A percentile compares a stretch with the other conserved stretches of the same genome.
Conservation (phyloP, 2,888 invertebrate species). For the Sarcophaga subvicina region DNA sequence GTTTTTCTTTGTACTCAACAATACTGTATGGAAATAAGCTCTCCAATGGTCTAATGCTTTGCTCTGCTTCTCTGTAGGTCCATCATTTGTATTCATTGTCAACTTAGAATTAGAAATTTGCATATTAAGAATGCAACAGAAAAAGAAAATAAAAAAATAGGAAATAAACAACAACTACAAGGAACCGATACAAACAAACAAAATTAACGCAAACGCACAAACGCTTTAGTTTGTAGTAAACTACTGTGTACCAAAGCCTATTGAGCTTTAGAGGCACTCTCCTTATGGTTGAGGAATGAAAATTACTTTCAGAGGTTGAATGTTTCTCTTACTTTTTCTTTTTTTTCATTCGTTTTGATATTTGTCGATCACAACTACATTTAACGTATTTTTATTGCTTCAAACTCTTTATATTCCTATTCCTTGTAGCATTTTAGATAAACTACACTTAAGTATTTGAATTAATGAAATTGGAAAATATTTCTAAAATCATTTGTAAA, state of each 20-base stretch:
- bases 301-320: too few species aligned
- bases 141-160: neutral
- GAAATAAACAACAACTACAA: constrained; percentile 1
- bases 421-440: too few species aligned
- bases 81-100: constrained; percentile 56
- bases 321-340: too few species aligned
- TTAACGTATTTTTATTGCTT: too few species aligned
- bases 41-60: constrained; percentile 41
- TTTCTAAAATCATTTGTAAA: too few species aligned
- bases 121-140: constrained; percentile 22
- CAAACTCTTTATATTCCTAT: too few species aligned
- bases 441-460: too few species aligned
- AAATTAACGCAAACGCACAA: neutral
- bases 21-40: constrained; percentile 36
- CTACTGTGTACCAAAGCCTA: neutral
- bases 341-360: too few species aligned
- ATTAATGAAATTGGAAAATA: too few species aligned
- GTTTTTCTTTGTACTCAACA: constrained; percentile 4
- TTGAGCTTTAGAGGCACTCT: neutral
- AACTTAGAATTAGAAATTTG: constrained; percentile 43
- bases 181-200: neutral
- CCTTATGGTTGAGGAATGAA: too few species aligned
- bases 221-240: neutral
- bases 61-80: neutral
- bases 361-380: too few species aligned